Evolutionary conservation across 2,888 invertebrate genomes (phyloP), one percentile per base, ranked within the genome.

Genomic region (Acanthacorydalis orientalis): DNA sequence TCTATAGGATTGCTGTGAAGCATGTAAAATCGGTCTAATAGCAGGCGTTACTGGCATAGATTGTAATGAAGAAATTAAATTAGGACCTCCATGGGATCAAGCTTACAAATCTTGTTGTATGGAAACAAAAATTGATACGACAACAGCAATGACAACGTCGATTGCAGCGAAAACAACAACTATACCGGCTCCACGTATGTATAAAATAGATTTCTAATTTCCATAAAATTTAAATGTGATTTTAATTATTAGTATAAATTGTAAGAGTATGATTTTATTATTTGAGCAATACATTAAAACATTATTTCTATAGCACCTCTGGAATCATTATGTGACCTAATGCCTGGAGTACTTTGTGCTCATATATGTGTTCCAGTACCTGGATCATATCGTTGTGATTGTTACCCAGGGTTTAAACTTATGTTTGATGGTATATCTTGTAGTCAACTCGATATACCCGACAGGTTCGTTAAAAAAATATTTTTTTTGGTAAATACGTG

Each of bases 291-390:
- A 37, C 4, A 37, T 37, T 6, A 12, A 37, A 37, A 2, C 2
- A 12, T 37, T 4, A 32, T 32, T 16, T 23, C 12, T 39, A 44
- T 46, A 45, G 31, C 41, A 61, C 61, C 58, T 31, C 49, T 63
- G 56, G 72, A 70, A 55, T 74, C 75, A 54, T 66, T 78, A 43
- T 78, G 79, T 57, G 70, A 72, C 37, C 60, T 66, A 48, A 70
- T 75, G 53, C 65, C 61, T 61, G 75, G 70, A 40, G 69, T 69
- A 56, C 64, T 83, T 11, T 89, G 88, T 60, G 80, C 83, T 0
- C 86, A 88, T 55, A 76, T 80, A 55, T 89, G 88, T 59, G 74
- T 84, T 23, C 80, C 86, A 2, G 71, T 78, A 0, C 78, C 74
- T 0, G 79, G 79, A 1, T 83, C 85, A 0, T 84, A 77, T 58